Percentiles rank a stretch among this genome's conserved stretches.
phyloP scores from a whole-genome alignment of 2,797 vertebrate genomes.

The Enteromius fasciolatus region DNA sequence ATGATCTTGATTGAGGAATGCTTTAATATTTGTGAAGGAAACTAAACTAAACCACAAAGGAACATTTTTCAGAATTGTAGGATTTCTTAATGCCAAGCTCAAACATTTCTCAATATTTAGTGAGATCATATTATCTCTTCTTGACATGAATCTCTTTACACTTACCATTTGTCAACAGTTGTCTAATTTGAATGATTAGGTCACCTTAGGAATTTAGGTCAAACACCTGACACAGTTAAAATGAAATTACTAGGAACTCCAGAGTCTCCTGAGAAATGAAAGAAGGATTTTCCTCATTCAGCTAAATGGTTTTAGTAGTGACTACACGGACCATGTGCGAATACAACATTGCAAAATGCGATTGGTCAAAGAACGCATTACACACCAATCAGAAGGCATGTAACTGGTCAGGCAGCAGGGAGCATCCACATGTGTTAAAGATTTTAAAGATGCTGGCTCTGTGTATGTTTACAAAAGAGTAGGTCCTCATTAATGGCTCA shows the following conservation, averaged over 20 bases:
- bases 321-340: background rate
- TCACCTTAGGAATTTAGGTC: background rate
- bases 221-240: constrained; percentile 4
- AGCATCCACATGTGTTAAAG: constrained; percentile 38
- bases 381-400: background rate
- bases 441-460: constrained; percentile 40
- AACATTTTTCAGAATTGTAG: background rate
- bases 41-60: background rate
- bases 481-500: constrained; percentile 42
- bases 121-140: background rate
- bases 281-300: background rate
- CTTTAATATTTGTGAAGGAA: background rate
- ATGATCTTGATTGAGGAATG: background rate
- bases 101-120: background rate
- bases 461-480: constrained; percentile 46
- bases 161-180: background rate
- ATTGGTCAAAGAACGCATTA: constrained; percentile 8
- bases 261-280: constrained; percentile 3
- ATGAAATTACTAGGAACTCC: constrained; percentile 1
- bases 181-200: background rate
- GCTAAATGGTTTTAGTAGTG: constrained; percentile 5
- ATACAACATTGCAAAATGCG: background rate
- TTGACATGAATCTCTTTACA: background rate
- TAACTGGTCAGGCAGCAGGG: constrained; percentile 2
- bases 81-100: background rate